Conservation (phyloP, 2,797 vertebrate species). For the Brachyrhaphis roseni region DNA sequence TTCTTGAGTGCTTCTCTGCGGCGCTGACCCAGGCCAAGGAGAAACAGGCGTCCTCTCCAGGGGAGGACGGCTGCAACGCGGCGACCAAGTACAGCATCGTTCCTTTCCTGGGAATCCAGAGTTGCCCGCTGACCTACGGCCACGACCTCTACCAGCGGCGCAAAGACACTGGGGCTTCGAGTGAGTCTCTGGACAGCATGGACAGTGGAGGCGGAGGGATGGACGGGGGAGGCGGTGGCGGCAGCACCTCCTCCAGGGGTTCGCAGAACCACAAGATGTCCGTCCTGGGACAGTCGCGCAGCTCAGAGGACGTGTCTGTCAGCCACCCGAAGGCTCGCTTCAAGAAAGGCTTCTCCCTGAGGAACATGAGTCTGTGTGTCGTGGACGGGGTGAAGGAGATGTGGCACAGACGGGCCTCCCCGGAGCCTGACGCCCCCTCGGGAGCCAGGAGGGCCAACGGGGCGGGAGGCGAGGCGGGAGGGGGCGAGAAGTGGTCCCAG, state of each 20-base stretch:
- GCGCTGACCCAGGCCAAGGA: slow-evolving; percentile 82
- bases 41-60: slow-evolving; percentile 64
- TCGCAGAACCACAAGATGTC: slow-evolving; percentile 82
- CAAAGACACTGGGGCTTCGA: slow-evolving; percentile 87
- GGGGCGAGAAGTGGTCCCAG: slow-evolving; percentile 87
- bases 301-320: slow-evolving; percentile 93
- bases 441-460: slow-evolving; percentile 75
- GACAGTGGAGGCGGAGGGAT: slow-evolving; percentile 82
- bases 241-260: slow-evolving; percentile 73
- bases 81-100: slow-evolving; percentile 88
- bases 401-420: slow-evolving; percentile 92
- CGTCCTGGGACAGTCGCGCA: slow-evolving; percentile 90
- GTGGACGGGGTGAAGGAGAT: slow-evolving; percentile 96
- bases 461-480: slow-evolving; percentile 78
- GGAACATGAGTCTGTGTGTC: slow-evolving; percentile 97
- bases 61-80: slow-evolving; percentile 68
- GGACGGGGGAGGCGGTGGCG: slow-evolving; percentile 63
- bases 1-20: slow-evolving; percentile 90
- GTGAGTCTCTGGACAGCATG: slow-evolving; percentile 89
- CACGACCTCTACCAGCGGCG: slow-evolving; percentile 80
- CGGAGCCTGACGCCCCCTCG: slow-evolving; percentile 80
- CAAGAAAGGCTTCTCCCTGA: slow-evolving; percentile 95
- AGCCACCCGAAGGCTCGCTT: slow-evolving; percentile 86
- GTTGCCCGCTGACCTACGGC: slow-evolving; percentile 88
- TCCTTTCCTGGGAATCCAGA: slow-evolving; percentile 90